Evolutionary conservation across 2,888 invertebrate species (phyloP).

Genomic region (Drosophila longiperda): DNA sequence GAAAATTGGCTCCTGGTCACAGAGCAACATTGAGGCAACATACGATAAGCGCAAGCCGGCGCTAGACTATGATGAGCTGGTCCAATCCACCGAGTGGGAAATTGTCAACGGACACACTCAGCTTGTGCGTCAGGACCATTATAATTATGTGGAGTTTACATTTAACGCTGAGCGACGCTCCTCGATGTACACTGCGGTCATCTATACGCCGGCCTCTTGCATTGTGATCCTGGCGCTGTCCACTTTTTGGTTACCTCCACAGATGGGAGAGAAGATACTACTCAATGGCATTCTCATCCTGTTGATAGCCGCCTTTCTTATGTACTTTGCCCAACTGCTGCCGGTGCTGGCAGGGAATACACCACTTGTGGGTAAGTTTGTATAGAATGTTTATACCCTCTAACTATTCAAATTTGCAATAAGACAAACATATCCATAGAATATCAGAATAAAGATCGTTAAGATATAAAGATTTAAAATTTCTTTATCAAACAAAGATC

Average conservation of each 20-base stretch:
- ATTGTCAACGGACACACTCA: slow-evolving; percentile 72
- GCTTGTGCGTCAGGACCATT: slow-evolving; percentile 76
- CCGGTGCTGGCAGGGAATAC: slow-evolving; percentile 85
- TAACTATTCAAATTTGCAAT: background rate
- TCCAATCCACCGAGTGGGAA: slow-evolving; percentile 84
- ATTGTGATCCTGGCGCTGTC: slow-evolving; percentile 87
- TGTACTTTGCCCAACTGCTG: slow-evolving; percentile 87
- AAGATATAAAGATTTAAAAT: background rate
- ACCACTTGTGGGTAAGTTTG: slow-evolving; percentile 85
- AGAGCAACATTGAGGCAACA: slow-evolving; percentile 86
- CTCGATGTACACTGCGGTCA: slow-evolving; percentile 87
- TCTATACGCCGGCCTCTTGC: slow-evolving; percentile 88
- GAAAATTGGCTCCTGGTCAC: slow-evolving; percentile 91
- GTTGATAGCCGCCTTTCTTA: slow-evolving; percentile 87
- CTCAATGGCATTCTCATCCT: slow-evolving; percentile 87
- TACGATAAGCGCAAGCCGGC: slow-evolving; percentile 83
- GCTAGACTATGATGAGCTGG: slow-evolving; percentile 76
- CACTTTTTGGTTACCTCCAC: slow-evolving; percentile 89
- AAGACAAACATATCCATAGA: background rate
- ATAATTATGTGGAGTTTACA: slow-evolving; percentile 76
- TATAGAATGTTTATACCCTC: background rate
- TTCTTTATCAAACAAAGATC: background rate
- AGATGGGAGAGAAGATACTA: slow-evolving; percentile 88
- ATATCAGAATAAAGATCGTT: background rate
- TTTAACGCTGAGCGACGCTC: slow-evolving; percentile 86